Base-by-base conservation (phyloP, 2,797 vertebrate species). In the Lithobates sylvaticus region DNA sequence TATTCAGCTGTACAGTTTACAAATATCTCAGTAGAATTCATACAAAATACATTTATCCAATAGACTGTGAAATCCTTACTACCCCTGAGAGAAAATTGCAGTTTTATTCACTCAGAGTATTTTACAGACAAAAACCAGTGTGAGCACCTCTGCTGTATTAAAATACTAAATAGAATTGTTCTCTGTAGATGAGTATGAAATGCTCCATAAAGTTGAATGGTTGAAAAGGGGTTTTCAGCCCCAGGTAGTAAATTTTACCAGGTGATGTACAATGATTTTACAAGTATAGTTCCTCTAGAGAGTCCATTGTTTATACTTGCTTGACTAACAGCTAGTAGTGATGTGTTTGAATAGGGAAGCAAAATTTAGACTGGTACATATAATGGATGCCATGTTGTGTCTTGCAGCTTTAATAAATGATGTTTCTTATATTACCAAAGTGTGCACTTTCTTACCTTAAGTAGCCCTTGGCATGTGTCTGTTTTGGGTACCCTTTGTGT, bases 41-140 rank as follows among this genome's bases (percentile, higher is more conserved):
- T 81, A 71, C 72, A 77, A 75, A 77, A 70, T 86, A 76, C 73
- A 81, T 76, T 82, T 81, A 81, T 34, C 80, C 73, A 86, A 77
- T 86, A 81, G 73, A 81, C 72, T 81, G 84, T 86, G 84, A 86
- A 86, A 81, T 86, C 71, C 76, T 76, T 68, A 81, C 78, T 86
- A 76, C 73, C 72, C 76, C 44, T 69, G 64, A 70, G 70, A 80
- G 78, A 81, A 74, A 74, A 58, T 82, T 47, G 84, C 78, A 76
- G 67, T 64, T 79, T 85, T 85, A 84, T 84, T 78, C 74, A 84
- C 68, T 86, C 78, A 47, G n/a, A 81, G 65, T 42, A 69, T 79
- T 34, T 21, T 50, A 32, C 44, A 44, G 74, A 82, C 73, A 81
- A 81, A 80, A 68, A 76, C 27, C 50, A 5, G 29, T 58, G 68